Conservation (phyloP, 2,113 vertebrate genomes). For the Ctenomys sociabilis region DNA sequence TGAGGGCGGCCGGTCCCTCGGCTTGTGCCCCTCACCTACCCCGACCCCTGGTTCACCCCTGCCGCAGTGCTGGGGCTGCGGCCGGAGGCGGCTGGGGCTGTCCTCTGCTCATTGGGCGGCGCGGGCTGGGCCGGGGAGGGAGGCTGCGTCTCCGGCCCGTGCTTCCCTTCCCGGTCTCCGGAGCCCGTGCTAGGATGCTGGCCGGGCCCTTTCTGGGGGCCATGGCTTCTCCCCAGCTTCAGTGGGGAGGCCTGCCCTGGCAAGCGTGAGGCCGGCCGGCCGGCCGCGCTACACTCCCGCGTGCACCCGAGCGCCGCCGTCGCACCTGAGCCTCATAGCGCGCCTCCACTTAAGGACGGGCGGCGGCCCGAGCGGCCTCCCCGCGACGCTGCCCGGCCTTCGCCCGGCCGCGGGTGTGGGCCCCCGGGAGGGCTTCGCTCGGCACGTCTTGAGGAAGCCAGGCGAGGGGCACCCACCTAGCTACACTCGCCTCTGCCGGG, state of each 20-base stretch:
- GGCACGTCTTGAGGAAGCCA: not conserved
- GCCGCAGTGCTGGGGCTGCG: not conserved
- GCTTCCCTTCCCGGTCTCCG: not conserved
- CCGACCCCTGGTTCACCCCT: not conserved
- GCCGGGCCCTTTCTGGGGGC: not conserved
- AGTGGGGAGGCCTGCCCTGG: no score
- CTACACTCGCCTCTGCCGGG: not conserved
- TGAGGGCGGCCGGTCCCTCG: not conserved
- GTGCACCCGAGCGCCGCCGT: slow-evolving; percentile 44
- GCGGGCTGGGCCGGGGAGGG: no score
- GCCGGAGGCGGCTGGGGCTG: not conserved
- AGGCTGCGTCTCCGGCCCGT: no score
- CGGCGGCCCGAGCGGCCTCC: not conserved
- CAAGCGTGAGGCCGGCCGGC: no score
- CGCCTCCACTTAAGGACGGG: slow-evolving; percentile 66
- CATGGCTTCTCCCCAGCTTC: no score
- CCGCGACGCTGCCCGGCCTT: not conserved
- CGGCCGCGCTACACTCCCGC: not conserved
- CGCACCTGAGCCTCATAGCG: slow-evolving; percentile 75
- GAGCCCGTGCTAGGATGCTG: not conserved
- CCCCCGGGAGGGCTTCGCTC: not conserved
- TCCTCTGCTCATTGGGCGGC: not conserved
- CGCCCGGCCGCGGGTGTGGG: not conserved
- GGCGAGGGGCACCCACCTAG: not conserved
- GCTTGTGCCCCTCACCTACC: not conserved